phyloP scores from a whole-genome alignment of 2,888 invertebrate genomes.

The Pemphredon lugubris region DNA sequence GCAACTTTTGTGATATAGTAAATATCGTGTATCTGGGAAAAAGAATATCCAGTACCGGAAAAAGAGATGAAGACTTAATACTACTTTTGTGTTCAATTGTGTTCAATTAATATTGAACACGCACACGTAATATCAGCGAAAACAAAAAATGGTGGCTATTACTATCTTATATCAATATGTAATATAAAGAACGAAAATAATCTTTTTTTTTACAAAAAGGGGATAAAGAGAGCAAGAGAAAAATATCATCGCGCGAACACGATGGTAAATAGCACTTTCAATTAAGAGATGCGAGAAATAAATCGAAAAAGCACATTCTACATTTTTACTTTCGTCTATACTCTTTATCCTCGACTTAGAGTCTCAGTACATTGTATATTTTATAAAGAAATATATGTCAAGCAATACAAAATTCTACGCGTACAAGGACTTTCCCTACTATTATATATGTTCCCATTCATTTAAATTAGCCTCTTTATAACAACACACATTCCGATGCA shows the following conservation, averaged over 20 bases:
- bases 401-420: conserved; percentile 34
- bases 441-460: too few species aligned
- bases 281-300: conserved; percentile 1
- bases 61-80: too few species aligned
- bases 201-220: conserved; percentile 20
- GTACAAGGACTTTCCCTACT: not conserved
- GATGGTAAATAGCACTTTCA: not conserved
- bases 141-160: not conserved
- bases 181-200: conserved; percentile 8
- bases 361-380: conserved; percentile 49
- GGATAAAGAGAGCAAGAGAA: conserved; percentile 7
- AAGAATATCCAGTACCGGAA: too few species aligned
- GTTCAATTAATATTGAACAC: too few species aligned
- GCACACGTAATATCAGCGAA: too few species aligned
- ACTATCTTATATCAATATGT: conserved; percentile 1
- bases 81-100: too few species aligned
- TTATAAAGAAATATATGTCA: conserved; percentile 52
- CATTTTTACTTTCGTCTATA: conserved; percentile 21
- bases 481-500: too few species aligned
- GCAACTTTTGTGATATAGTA: not conserved
- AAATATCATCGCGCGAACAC: not conserved
- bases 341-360: conserved; percentile 27
- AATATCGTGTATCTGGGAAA: too few species aligned
- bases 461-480: too few species aligned
- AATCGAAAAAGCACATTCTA: not conserved